Percentiles rank a stretch among this genome's conserved stretches.
Conservation (phyloP, 2,113 vertebrate species). For the Platichthys stellatus region DNA sequence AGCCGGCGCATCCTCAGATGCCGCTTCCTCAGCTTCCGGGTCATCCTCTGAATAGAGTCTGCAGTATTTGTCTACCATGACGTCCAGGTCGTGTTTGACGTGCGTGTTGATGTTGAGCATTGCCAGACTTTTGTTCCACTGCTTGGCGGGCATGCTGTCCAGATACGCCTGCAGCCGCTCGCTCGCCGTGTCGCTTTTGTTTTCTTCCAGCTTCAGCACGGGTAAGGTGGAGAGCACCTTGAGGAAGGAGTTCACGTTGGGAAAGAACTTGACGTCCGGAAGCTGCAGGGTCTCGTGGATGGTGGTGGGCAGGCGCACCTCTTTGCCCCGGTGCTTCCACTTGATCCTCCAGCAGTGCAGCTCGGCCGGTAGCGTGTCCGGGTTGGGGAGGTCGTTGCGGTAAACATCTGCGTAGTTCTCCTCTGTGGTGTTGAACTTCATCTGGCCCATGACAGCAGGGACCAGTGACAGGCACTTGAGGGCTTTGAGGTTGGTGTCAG, state of each 20-base stretch:
- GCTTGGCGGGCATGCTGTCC: conserved; percentile 80
- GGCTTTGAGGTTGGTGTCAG: conserved; percentile 90
- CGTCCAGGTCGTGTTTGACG: conserved; percentile 90
- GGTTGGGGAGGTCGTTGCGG: conserved; percentile 89
- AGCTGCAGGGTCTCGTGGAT: conserved; percentile 92
- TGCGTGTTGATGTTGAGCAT: conserved; percentile 90
- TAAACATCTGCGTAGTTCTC: conserved; percentile 90
- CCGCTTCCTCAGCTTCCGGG: conserved; percentile 58
- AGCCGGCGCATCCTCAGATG: no score
- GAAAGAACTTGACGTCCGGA: conserved; percentile 92
- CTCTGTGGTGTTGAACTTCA: conserved; percentile 92
- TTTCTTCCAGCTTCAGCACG: conserved; percentile 86
- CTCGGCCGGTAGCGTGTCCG: conserved; percentile 90
- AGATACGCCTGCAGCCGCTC: conserved; percentile 86
- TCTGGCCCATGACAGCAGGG: conserved; percentile 93
- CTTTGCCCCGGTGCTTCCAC: conserved; percentile 95
- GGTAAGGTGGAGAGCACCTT: conserved; percentile 90
- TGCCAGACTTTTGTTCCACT: conserved; percentile 88
- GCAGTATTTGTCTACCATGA: conserved; percentile 95
- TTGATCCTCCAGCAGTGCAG: conserved; percentile 97
- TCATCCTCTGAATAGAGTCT: conserved; percentile 87
- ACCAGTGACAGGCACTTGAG: conserved; percentile 92
- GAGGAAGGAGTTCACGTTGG: conserved; percentile 90
- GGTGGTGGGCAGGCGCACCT: conserved; percentile 90
- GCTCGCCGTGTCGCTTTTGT: conserved; percentile 77